These are phyloP conservation scores for Andrena flavipes DNA, from an alignment of 2,888 invertebrate genomes.

Conservation along the genomic window DNA sequence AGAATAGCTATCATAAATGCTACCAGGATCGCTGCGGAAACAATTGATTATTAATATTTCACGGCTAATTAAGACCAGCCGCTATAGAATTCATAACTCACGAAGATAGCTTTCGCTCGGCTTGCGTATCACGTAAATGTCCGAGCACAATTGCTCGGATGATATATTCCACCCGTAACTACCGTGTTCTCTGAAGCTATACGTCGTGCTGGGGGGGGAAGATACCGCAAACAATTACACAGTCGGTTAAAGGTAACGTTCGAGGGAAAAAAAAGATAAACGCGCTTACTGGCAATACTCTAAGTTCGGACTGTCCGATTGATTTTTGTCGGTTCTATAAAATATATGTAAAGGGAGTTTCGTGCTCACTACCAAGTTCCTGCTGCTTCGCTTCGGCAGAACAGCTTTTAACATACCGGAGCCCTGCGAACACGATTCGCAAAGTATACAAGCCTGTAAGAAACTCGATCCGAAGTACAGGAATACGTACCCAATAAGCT, in stretches of 20 bases:
- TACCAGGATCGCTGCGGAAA: slow-evolving; percentile 77
- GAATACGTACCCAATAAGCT: slow-evolving; percentile 76
- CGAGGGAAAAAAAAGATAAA: neutral
- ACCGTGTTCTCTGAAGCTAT: slow-evolving; percentile 82
- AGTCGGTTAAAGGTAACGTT: neutral
- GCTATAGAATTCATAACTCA: slow-evolving; percentile 70
- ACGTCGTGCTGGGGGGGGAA: slow-evolving; percentile 72
- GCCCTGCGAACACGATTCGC: slow-evolving; percentile 76
- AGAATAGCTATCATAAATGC: slow-evolving; percentile 73
- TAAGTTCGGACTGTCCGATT: neutral
- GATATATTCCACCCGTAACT: slow-evolving; percentile 83
- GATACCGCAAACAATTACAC: neutral
- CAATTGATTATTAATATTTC: slow-evolving; percentile 36
- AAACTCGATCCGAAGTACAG: neutral
- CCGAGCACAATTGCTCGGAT: slow-evolving; percentile 70
- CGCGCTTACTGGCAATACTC: slow-evolving; percentile 78
- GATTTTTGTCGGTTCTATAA: slow-evolving; percentile 57
- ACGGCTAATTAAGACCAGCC: neutral
- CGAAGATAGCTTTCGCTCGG: slow-evolving; percentile 81
- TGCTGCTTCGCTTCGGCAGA: slow-evolving; percentile 73
- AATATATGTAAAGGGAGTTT: slow-evolving; percentile 78
- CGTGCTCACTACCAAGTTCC: slow-evolving; percentile 76
- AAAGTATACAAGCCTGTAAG: neutral
- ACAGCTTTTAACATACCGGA: slow-evolving; percentile 68
- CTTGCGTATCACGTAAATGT: slow-evolving; percentile 74